Conservation (phyloP, 2,113 vertebrate genomes). For the Pimephales promelas region DNA sequence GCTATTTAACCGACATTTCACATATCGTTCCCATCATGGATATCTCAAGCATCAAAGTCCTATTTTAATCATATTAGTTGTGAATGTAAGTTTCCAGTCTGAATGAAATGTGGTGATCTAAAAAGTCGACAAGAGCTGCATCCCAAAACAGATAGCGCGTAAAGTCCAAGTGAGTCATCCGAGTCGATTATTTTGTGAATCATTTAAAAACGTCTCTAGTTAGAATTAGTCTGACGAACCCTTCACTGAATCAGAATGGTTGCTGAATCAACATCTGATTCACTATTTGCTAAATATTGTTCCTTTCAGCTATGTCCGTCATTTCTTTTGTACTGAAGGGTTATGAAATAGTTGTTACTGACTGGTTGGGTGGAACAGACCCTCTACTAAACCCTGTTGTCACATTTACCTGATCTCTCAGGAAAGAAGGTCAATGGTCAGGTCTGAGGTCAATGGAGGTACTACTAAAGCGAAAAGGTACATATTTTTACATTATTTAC, state of each 20-base stretch:
- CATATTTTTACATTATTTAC: no score
- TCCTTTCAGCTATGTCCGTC: background rate
- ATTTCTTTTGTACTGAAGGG: background rate
- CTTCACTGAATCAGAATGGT: background rate
- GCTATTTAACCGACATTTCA: background rate
- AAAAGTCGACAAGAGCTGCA: background rate
- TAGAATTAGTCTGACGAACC: background rate
- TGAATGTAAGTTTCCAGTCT: background rate
- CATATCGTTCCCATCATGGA: background rate
- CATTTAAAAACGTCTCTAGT: background rate
- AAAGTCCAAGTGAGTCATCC: background rate
- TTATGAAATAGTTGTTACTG: background rate
- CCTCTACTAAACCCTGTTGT: background rate
- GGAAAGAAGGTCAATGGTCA: no score
- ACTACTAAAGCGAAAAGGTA: no score
- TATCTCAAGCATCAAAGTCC: background rate
- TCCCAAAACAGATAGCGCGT: background rate
- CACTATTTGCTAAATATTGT: background rate
- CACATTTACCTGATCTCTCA: background rate
- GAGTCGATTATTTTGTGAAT: background rate
- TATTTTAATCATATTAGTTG: background rate
- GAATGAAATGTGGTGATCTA: background rate
- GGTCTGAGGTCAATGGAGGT: no score
- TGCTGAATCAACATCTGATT: background rate
- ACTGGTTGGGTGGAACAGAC: background rate